Evolutionary conservation across 2,113 vertebrate species (phyloP), one percentile per base, ranked within the genome.

Genomic region (Dolichotis patagonum): DNA sequence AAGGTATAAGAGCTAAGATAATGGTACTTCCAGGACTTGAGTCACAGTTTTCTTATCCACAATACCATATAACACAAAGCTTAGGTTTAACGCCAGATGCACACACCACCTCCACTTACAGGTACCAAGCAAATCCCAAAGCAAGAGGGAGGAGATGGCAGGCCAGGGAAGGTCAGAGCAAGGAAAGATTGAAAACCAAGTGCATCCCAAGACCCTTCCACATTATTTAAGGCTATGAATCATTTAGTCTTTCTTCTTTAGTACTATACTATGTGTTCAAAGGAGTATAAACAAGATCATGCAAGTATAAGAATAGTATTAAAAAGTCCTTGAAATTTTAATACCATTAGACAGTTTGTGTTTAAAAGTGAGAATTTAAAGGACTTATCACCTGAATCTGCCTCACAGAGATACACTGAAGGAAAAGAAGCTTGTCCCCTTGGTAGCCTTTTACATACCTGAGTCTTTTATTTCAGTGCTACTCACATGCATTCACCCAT

Each of bases 381-480:
- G 87, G 69, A 84, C 49, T 81, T 85, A 38, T 88, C 88, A 75
- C 81, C 82, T 63, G 88, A 95, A 63, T 77, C 78, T 56, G 67
- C 41, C 46, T 94, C 73, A 77, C 67, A 96, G 71, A 91, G 92
- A 82, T 54, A 41, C 65, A 60, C 20, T 60, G 67, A 26, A 87
- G 56, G 82, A 19, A 49, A 85, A 62, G 41, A 41, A 26, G 71
- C 49, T 54, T n/a, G 96, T 96, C 95, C 73, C 93, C 91, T 91
- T 96, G 88, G 91, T 43, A 94, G 98, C 96, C 43, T 88, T 83
- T 16, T 81, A n/a, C 24, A n/a, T 5, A 32, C 69, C 60, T 17
- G 17, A 90, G 54, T 88, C 80, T 93, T 92, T 65, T 71, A 54
- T 63, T 93, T 92, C 77, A 38, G 35, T 62, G 54, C 32, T 77